Base-by-base conservation (phyloP, 2,888 invertebrate genomes). In the Trichogramma evanescens region DNA sequence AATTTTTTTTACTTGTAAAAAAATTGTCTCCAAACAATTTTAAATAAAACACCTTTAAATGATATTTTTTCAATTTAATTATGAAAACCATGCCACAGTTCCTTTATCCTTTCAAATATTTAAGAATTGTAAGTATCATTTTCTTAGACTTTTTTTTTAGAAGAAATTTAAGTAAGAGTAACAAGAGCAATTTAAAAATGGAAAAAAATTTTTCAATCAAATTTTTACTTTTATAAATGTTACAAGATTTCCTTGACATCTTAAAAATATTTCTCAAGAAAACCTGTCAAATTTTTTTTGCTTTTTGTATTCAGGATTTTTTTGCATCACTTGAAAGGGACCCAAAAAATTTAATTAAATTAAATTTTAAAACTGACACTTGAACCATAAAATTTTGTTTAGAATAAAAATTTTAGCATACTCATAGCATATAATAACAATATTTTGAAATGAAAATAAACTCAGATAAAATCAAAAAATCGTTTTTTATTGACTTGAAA, bases 21-120 rank as follows among this genome's bases (percentile, higher is more conserved):
- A 38, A 54, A 62, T 38, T 43, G 39, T 64, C 61, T 63, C 58
- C 58, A 62, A 57, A 59, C 60, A 62, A 58, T 63, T 64, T 64
- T 54, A 54, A 64, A 64, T 64, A 62, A 49, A 62, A 41, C 48
- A 61, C 38, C 52, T 52, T 57, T 40, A 57, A 46, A 55, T 53
- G 55, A 55, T 42, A 40, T 46, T 26, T 48, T 9, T 46, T 46
- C 26, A 13, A n/a, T 46, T 46, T 9, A 9, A 46, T 2, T 46
- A 2, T 59, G 13, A 10, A 50, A 50, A n/a, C 50, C 50, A 46
- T 55, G 45, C 6, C 7, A 50, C 9, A 7, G 51, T 41, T 45
- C 39, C n/a, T 4, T 42, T 42, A 10, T 42, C 26, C n/a, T 42
- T 26, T 44, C 50, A 6, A 50, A 26, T 50, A 13, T 8, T 10